Evolutionary conservation across 2,797 vertebrate species (phyloP).

Genomic region (Linurgus olivaceus): DNA sequence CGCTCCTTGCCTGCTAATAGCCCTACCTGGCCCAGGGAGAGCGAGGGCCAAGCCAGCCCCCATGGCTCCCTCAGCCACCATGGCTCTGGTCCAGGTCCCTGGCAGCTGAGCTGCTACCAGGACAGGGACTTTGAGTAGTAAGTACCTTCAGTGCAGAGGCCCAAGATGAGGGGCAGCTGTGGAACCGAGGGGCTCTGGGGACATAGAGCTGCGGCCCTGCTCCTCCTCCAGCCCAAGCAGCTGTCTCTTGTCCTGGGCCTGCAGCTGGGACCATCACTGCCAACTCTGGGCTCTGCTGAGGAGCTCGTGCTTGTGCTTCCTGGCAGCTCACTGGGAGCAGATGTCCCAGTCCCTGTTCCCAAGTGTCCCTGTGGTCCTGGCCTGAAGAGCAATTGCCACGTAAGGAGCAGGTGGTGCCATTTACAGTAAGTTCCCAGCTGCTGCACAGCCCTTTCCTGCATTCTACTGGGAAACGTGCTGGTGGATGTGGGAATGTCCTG

Average conservation of each 20-base stretch:
- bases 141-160: neutral
- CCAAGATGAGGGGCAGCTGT: too few species aligned
- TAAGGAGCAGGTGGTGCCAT: constrained; percentile 63
- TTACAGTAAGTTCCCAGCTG: constrained; percentile 70
- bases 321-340: neutral
- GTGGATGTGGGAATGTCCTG: constrained; percentile 37
- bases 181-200: neutral
- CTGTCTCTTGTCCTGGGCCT: accelerated
- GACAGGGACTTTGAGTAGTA: neutral
- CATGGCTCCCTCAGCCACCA: accelerated
- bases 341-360: neutral
- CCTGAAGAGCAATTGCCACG: constrained; percentile 6
- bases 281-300: accelerated
- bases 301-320: neutral
- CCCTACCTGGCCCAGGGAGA: neutral
- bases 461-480: constrained; percentile 9
- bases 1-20: accelerated
- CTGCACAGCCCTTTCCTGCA: constrained; percentile 57
- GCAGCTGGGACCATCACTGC: neutral
- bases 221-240: neutral
- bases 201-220: accelerated
- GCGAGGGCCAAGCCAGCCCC: neutral
- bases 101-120: accelerated
- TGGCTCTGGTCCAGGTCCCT: neutral
- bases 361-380: neutral